A percentile compares a stretch with the other conserved stretches of the same genome.
Conservation (phyloP, 2,888 invertebrate genomes). For the Apomyelois bistriatella region DNA sequence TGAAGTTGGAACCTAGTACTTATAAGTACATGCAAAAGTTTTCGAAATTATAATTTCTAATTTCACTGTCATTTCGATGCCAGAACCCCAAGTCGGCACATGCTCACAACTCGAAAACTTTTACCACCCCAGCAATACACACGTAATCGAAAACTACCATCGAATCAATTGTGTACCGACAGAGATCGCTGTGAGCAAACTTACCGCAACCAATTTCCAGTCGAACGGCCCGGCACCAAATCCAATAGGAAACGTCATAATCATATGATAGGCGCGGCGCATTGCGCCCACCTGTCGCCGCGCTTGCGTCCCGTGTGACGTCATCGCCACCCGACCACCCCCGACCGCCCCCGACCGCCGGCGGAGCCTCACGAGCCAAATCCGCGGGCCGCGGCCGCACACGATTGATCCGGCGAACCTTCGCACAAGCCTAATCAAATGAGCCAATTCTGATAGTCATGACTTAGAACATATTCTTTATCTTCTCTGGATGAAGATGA, state of each 20-base stretch:
- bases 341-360: slow-evolving; percentile 41
- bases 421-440: slow-evolving; percentile 50
- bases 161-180: slow-evolving; percentile 25
- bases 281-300: slow-evolving; percentile 78
- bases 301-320: slow-evolving; percentile 76
- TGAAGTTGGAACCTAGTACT: too few species aligned
- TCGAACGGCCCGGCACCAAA: slow-evolving; percentile 45
- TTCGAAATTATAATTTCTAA: not conserved
- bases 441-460: slow-evolving; percentile 33
- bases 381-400: slow-evolving; percentile 44
- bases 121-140: slow-evolving; percentile 20
- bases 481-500: not conserved
- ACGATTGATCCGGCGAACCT: slow-evolving; percentile 63
- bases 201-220: slow-evolving; percentile 53
- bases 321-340: slow-evolving; percentile 51
- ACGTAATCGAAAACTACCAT: slow-evolving; percentile 27
- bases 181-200: slow-evolving; percentile 37
- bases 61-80: not conserved
- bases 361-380: slow-evolving; percentile 37
- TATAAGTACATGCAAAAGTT: not conserved
- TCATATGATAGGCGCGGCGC: slow-evolving; percentile 77
- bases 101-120: not conserved
- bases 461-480: not conserved
- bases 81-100: not conserved
- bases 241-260: slow-evolving; percentile 73